A percentile compares a stretch with the other conserved stretches of the same genome.
These are phyloP conservation scores for Sylvilagus floridanus DNA, from an alignment of 2,797 vertebrate genomes.

Conservation along the genomic window DNA sequence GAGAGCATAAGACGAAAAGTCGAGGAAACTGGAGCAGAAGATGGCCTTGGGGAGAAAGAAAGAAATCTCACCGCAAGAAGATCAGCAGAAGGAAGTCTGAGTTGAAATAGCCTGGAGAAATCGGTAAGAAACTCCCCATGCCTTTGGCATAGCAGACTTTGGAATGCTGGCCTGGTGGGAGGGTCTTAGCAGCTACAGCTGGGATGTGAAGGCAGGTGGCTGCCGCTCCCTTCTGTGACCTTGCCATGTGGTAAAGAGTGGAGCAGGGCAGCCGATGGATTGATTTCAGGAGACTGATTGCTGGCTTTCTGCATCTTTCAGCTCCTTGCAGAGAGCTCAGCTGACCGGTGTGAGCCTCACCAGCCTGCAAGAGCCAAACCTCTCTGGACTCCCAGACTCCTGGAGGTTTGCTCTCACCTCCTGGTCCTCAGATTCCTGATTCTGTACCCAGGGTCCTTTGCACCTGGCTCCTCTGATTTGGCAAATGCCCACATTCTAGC, in stretches of 20 bases:
- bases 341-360: rapidly evolving
- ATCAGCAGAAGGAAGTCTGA: neutral
- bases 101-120: neutral
- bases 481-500: neutral
- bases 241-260: rapidly evolving
- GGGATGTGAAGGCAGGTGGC: neutral
- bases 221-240: neutral
- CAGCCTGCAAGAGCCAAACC: neutral
- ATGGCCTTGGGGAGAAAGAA: neutral
- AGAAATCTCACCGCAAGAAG: neutral
- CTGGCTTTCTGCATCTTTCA: neutral
- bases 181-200: too few species aligned
- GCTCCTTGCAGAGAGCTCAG: neutral
- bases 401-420: neutral
- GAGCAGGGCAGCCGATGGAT: rapidly evolving
- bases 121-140: neutral
- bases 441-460: neutral
- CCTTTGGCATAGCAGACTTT: neutral
- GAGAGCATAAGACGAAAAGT: neutral
- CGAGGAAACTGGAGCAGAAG: neutral
- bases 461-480: neutral
- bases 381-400: neutral
- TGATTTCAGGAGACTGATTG: neutral
- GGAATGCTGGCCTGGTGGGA: neutral
- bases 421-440: neutral